A percentile compares a stretch with the other conserved stretches of the same genome.
Conservation (phyloP, 2,797 vertebrate genomes). For the Peromyscus melanophrys region DNA sequence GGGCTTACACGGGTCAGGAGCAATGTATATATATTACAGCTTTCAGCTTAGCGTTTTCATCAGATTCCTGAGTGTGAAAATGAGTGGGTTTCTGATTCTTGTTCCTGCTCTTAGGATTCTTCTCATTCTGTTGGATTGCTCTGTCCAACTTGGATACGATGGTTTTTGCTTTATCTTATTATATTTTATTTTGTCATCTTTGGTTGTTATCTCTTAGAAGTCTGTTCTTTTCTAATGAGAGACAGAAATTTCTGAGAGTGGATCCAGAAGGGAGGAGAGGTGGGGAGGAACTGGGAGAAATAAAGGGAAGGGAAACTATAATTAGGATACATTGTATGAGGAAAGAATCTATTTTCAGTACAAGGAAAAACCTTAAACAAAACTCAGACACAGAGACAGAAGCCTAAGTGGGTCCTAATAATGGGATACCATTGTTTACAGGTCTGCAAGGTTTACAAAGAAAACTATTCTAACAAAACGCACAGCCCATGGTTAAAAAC, state of each 20-base stretch:
- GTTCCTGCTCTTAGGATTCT: not conserved
- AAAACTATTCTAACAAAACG: not conserved
- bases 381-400: not conserved
- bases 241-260: not conserved
- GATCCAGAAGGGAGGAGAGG: not conserved
- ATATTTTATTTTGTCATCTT: not conserved
- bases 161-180: not conserved
- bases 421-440: not conserved
- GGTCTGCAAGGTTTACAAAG: not conserved
- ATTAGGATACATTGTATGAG: not conserved
- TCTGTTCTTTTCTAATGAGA: not conserved
- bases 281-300: not conserved
- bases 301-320: not conserved
- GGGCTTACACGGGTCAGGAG: not conserved
- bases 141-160: not conserved
- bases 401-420: not conserved
- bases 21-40: not conserved
- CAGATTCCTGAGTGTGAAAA: not conserved
- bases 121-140: not conserved
- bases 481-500: not conserved
- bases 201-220: not conserved
- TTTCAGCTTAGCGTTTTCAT: not conserved
- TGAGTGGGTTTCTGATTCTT: not conserved
- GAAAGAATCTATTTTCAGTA: not conserved
- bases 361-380: not conserved